A percentile compares a stretch with the other conserved stretches of the same genome.
These are phyloP conservation scores for Pelecanus crispus DNA, from an alignment of 2,113 vertebrate species.

Conservation along the genomic window DNA sequence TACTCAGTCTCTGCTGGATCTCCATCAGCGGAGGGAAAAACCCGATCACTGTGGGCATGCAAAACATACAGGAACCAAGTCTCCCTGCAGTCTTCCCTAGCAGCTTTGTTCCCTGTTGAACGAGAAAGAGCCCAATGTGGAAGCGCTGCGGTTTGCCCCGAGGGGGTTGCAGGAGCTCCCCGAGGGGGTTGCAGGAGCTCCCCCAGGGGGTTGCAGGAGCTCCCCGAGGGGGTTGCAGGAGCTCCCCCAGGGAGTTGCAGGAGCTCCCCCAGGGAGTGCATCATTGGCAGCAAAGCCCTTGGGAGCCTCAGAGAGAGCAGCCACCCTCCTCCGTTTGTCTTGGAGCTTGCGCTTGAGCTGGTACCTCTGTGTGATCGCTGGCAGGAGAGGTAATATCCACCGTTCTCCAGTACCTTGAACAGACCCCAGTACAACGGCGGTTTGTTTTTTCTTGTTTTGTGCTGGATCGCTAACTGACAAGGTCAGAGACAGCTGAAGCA, in stretches of 20 bases:
- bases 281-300: not conserved
- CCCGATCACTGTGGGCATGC: not conserved
- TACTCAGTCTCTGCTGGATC: not conserved
- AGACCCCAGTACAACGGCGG: rapidly evolving
- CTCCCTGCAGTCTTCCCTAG: not conserved
- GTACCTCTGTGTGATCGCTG: not conserved
- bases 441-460: not conserved
- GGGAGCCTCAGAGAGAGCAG: not conserved
- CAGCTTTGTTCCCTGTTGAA: not conserved
- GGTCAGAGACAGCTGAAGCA: not conserved
- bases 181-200: not conserved
- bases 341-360: not conserved
- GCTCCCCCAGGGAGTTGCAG: not conserved
- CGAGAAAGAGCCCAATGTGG: not conserved
- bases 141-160: no score
- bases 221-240: no score
- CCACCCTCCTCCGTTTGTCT: not conserved
- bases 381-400: not conserved
- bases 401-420: not conserved
- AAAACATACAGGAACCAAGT: not conserved
- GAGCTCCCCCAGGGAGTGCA: not conserved
- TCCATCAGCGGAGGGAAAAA: not conserved
- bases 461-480: not conserved
- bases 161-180: not conserved
- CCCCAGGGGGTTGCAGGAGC: not conserved